Percentiles rank a stretch among this genome's conserved stretches.
phyloP scores from a whole-genome alignment of 2,797 vertebrate genomes.

The Myotis daubentonii region DNA sequence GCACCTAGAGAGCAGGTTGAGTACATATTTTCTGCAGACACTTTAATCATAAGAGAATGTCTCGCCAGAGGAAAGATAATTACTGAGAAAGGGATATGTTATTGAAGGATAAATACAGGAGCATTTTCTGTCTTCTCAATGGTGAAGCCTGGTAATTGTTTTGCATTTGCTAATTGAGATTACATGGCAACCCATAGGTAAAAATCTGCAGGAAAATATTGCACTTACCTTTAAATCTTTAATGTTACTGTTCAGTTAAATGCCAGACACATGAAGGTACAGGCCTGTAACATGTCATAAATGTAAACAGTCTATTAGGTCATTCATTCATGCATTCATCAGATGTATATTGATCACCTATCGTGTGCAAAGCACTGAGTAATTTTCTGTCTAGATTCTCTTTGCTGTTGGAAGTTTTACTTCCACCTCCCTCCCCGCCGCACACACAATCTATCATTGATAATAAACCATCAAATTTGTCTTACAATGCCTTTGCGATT shows the following conservation, averaged over 20 bases:
- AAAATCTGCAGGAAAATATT: not conserved
- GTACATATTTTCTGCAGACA: not conserved
- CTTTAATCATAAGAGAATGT: conserved; percentile 50
- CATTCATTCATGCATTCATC: not conserved
- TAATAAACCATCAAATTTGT: not conserved
- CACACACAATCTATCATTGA: not conserved
- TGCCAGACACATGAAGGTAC: not conserved
- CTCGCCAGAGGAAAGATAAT: conserved; percentile 44
- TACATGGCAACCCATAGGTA: not conserved
- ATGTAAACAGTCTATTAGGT: not conserved
- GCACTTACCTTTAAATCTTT: conserved; percentile 24
- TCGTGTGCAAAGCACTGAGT: not conserved
- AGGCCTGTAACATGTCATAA: not conserved
- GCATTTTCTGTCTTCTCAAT: conserved; percentile 40
- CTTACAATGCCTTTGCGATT: not conserved
- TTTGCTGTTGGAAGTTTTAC: not conserved
- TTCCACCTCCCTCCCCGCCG: not conserved
- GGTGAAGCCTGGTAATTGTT: not conserved
- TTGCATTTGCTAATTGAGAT: conserved; percentile 52
- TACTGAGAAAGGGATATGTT: conserved; percentile 5
- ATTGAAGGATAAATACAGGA: conserved; percentile 47
- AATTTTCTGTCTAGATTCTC: not conserved
- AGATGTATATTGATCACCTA: not conserved
- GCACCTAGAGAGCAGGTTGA: not conserved
- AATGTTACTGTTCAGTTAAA: conserved; percentile 28